Percentiles rank a stretch among this genome's conserved stretches.
Conservation (phyloP, 35 echinoderm and acorn worm species). For the Eucidaris tribuloides region DNA sequence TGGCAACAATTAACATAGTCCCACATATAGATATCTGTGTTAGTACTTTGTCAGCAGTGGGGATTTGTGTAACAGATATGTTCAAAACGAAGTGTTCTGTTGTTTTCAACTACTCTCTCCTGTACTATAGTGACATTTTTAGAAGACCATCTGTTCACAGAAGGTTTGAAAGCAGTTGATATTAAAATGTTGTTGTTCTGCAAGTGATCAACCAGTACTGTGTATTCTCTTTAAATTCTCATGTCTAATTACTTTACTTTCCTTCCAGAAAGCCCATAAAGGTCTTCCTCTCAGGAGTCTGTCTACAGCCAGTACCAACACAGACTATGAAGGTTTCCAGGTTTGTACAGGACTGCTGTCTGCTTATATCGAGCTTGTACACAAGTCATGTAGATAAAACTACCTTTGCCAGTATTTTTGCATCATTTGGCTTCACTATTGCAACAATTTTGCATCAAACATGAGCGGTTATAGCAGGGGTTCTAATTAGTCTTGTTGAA, state of each 20-base stretch:
- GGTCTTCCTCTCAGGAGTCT: background rate
- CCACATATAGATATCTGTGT: no score
- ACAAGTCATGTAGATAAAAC: no score
- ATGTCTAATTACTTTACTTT: background rate
- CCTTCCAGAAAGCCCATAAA: background rate
- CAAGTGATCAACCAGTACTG: background rate
- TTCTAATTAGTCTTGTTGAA: background rate
- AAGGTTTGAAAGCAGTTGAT: no score
- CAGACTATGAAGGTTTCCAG: slow-evolving; percentile 13
- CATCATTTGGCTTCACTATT: background rate
- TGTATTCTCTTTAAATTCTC: background rate
- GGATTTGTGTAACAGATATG: no score
- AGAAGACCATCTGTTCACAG: no score
- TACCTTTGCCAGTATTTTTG: background rate
- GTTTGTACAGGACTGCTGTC: background rate
- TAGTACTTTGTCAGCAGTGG: no score
- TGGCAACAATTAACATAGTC: no score
- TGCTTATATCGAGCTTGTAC: no score
- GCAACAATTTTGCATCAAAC: background rate
- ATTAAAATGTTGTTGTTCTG: background rate
- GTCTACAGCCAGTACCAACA: background rate
- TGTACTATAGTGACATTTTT: no score
- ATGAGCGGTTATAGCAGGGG: background rate
- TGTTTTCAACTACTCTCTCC: no score
- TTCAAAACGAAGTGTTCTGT: no score